Percentiles rank a stretch among this genome's conserved stretches.
Evolutionary conservation across 2,113 vertebrate species (phyloP).

Genomic region (Chroicocephalus ridibundus): DNA sequence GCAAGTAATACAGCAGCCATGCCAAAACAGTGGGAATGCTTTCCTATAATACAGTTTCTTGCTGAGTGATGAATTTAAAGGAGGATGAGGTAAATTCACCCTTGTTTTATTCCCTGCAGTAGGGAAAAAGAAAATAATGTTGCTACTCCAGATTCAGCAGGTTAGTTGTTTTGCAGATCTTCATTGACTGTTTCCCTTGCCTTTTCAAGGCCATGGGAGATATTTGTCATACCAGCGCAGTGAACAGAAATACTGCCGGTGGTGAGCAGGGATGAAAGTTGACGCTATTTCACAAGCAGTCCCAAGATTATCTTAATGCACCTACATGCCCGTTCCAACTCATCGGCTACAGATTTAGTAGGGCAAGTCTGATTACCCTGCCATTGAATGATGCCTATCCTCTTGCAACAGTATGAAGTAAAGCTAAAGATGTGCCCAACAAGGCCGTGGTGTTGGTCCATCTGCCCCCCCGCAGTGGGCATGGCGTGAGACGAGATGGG

Average conservation of each 20-base stretch:
- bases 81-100: background rate
- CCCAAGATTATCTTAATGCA: background rate
- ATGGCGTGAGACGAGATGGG: accelerated
- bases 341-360: background rate
- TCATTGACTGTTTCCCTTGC: background rate
- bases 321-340: background rate
- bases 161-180: background rate
- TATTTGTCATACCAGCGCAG: background rate
- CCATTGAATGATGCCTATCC: background rate
- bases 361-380: background rate
- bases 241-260: background rate
- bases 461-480: too few relatives aligned
- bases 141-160: background rate
- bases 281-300: background rate
- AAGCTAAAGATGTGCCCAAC: background rate
- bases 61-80: background rate
- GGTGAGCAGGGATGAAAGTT: background rate
- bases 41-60: background rate
- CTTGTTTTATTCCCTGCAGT: background rate
- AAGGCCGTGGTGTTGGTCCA: background rate
- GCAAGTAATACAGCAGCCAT: background rate
- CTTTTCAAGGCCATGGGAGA: background rate
- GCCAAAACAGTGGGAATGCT: background rate
- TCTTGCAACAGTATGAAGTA: background rate
- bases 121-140: accelerated